These are phyloP conservation scores for Pipistrellus pipistrellus DNA, from an alignment of 2,797 vertebrate species.

Conservation along the genomic window DNA sequence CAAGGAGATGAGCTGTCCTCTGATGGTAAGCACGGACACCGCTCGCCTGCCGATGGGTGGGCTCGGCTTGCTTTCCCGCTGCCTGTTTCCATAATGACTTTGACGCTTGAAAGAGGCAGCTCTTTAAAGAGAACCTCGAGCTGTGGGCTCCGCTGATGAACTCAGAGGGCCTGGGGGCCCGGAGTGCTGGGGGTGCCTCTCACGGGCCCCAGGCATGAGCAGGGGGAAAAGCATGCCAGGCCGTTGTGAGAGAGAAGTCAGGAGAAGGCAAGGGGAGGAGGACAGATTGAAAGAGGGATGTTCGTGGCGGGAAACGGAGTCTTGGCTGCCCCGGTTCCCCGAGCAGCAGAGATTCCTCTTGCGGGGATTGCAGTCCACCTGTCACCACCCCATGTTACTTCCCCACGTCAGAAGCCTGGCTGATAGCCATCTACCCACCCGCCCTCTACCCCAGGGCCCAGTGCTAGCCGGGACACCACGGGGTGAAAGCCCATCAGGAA, in stretches of 20 bases:
- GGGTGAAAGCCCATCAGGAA: neutral
- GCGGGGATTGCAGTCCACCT: neutral
- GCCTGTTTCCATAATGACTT: neutral
- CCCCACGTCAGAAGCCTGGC: neutral
- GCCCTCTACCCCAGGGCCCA: neutral
- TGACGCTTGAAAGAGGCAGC: neutral
- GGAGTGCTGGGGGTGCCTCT: neutral
- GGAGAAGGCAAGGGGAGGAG: too few species aligned
- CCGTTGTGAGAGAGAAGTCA: neutral
- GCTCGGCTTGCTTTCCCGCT: neutral
- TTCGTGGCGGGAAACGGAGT: neutral
- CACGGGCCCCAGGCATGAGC: neutral
- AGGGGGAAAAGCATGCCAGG: neutral
- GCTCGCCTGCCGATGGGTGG: neutral
- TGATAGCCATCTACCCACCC: neutral
- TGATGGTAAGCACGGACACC: conserved; percentile 71
- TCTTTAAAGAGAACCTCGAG: neutral
- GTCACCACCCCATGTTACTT: neutral
- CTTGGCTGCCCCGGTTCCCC: neutral
- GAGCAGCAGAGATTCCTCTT: neutral
- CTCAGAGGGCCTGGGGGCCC: neutral
- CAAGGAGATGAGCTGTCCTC: neutral
- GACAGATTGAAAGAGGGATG: neutral
- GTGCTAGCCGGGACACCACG: neutral
- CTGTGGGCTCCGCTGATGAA: neutral